Evolutionary conservation across 2,797 vertebrate species (phyloP), one percentile per base, ranked within the genome.

Genomic region (Tympanoctomys barrerae): DNA sequence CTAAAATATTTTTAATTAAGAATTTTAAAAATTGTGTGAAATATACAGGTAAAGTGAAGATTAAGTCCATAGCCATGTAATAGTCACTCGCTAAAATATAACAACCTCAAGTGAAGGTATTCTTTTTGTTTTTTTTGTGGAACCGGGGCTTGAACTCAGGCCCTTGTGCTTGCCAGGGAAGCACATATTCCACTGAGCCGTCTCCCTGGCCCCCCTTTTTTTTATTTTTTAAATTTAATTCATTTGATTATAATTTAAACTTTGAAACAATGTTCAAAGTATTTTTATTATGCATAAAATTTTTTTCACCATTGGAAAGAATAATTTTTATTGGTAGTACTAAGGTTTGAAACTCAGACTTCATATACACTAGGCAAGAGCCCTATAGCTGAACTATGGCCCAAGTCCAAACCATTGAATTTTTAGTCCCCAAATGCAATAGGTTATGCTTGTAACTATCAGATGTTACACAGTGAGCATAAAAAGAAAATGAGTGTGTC

Each of bases 181-280:
- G 39, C 39, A 4, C 39, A 39, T 39, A 39, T 39, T 39, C 39
- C 39, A 39, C 39, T 39, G 39, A 39, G 39, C 39, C 39, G 4
- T 39, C 39, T 39, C 39, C 39, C 39, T 39, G 39, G 39, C 39
- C 39, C 39, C 39, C 39, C 39, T 4, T 39, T 39, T 39, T 39
- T 39, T 39, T 39, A 88, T n/a, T 68, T n/a, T 62, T 57, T 42
- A 42, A 78, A 79, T 83, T 85, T 84, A 52, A 83, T 68, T 59
- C 54, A 54, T 59, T 85, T 89, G 2, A 80, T 85, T 54, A 89
- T 4, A 33, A 77, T 84, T 94, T 92, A 78, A 39, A 70, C 87
- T 57, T 52, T 88, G 10, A 91, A 80, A 80, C 64, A 19, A 18
- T 62, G 0, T 22, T 62, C 36, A 81, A 33, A 78, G 71, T 36